Evolutionary conservation across 2,797 vertebrate species (phyloP).

Genomic region (Pipistrellus nathusii): DNA sequence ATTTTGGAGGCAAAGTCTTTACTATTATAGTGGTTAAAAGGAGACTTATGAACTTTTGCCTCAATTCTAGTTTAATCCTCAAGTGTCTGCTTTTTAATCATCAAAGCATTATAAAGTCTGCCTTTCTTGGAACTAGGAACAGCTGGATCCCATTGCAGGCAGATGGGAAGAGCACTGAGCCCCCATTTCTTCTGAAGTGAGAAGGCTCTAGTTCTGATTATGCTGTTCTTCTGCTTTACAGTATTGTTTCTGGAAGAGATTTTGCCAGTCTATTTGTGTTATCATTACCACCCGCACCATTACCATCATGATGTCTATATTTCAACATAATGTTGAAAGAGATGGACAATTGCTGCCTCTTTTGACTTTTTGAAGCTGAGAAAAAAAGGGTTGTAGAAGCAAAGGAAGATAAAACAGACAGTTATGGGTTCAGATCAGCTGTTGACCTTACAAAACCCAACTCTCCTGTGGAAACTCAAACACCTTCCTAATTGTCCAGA

Average conservation of each 20-base stretch:
- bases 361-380: background rate
- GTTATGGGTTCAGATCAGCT: background rate
- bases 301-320: background rate
- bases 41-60: slow-evolving; percentile 68
- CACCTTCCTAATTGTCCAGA: background rate
- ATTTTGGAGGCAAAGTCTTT: slow-evolving; percentile 64
- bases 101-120: background rate
- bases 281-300: background rate
- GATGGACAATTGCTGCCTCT: background rate
- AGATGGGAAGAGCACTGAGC: background rate
- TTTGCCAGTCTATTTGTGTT: background rate
- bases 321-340: background rate
- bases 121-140: background rate
- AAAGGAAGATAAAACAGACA: background rate
- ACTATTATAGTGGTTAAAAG: slow-evolving; percentile 50
- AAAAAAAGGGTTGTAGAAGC: background rate
- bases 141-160: background rate
- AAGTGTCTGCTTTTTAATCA: slow-evolving; percentile 59
- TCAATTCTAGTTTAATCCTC: slow-evolving; percentile 62
- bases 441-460: background rate
- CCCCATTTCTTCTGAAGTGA: background rate
- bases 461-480: slow-evolving; percentile 30
- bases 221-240: background rate
- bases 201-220: background rate
- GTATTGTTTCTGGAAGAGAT: slow-evolving; percentile 37